Evolutionary conservation across 2,113 vertebrate genomes (phyloP), one percentile per base, ranked within the genome.

Genomic region (Ptilonorhynchus violaceus): DNA sequence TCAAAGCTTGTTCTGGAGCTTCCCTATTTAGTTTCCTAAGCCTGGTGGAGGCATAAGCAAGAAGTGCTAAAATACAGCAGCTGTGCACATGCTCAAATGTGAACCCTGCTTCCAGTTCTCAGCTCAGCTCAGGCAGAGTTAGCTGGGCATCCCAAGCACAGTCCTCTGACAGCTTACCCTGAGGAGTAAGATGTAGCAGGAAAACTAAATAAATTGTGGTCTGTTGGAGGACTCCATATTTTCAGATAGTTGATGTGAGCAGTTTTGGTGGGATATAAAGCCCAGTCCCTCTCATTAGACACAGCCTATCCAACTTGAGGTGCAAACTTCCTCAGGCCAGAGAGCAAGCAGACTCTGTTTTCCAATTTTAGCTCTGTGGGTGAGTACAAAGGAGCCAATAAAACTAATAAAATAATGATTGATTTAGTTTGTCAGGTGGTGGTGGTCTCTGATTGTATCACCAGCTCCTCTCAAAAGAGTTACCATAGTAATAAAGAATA

Each of bases 401-500:
- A 84, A 94, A 78, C 42, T 63, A 89, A 93, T 68, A 81, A 88
- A 80, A 50, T 11, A 92, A 28, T 37, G 42, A 92, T 46, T 81
- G 68, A 91, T 91, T 94, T 66, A 70, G 58, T 85, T 88, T 55
- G 42, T 69, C 70, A 76, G 41, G 58, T 72, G 80, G 63, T 8
- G 4, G 11, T 73, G 86, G 44, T 31, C 72, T 93, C 73, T 49
- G 44, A 58, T 28, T 94, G 31, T 89, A 81, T 63, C 79, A 70
- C 13, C 44, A 85, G 64, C 56, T 95, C 64, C 79, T 88, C 84
- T 93, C 72, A 68, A 91, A 93, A 83, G 28, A 82, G 96, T 97
- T 96, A 85, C 96, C 66, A 97, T 94, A 80, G 96, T 74, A 94
- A 94, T 97, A 66, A 73, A 91, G 93, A 91, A 85, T 92, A 93